Percentiles rank a stretch among this genome's conserved stretches.
These are phyloP conservation scores for Drosophila melanica DNA, from an alignment of 1,140 invertebrate genomes.

Conservation along the genomic window DNA sequence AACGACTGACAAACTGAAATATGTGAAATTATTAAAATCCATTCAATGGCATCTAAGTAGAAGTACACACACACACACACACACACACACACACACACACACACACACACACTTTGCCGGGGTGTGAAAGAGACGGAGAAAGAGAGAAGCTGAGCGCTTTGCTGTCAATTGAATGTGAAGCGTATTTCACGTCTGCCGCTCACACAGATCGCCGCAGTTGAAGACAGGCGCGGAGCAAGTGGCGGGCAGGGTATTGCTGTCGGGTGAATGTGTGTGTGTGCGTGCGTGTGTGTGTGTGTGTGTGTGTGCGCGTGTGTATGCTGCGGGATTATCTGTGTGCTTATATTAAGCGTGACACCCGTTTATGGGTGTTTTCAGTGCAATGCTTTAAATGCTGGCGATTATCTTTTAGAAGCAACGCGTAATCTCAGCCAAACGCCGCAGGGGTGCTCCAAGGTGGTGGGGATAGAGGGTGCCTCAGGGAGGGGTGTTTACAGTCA, in stretches of 20 bases:
- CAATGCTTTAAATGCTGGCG: slow-evolving; percentile 35
- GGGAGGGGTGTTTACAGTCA: not conserved
- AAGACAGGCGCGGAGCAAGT: not conserved
- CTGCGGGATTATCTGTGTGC: slow-evolving; percentile 12
- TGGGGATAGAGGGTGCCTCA: too few relatives aligned
- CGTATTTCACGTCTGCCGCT: slow-evolving; percentile 25
- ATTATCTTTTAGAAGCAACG: slow-evolving; percentile 39
- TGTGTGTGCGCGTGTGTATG: not conserved
- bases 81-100: not conserved
- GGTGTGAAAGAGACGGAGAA: not conserved
- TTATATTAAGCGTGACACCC: slow-evolving; percentile 21
- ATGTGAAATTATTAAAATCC: slow-evolving; percentile 60
- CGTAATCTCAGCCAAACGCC: slow-evolving; percentile 26
- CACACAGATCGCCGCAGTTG: slow-evolving; percentile 6
- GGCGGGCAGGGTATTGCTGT: not conserved
- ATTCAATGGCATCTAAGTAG: slow-evolving; percentile 53
- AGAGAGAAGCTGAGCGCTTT: slow-evolving; percentile 9
- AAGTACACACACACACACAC: slow-evolving; percentile 17
- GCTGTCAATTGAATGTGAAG: slow-evolving; percentile 54
- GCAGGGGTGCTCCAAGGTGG: not conserved
- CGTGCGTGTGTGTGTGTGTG: not conserved
- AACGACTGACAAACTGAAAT: slow-evolving; percentile 51
- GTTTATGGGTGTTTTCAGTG: slow-evolving; percentile 32
- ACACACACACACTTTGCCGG: too few relatives aligned
- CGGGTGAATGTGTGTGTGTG: not conserved